Base-by-base conservation (phyloP, 2,113 vertebrate species). In the human region DNA sequence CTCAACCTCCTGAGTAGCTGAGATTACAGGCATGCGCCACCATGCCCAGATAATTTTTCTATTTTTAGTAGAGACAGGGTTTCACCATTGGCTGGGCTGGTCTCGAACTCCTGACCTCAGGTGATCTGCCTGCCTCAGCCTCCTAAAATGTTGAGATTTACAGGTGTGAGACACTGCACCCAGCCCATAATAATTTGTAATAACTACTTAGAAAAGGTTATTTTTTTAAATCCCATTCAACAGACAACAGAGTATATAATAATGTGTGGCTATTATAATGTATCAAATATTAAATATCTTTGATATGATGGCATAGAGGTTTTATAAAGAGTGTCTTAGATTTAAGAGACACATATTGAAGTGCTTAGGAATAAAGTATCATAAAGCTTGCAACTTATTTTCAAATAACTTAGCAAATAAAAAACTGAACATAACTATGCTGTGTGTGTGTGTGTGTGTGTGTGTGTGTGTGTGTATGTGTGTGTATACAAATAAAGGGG, bases 221-320 rank as follows among this genome's bases (percentile, higher is more conserved):
- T 83, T 96, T 90, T 52, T 13, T 13, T 12, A 92, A 86, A 68
- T 50, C n/a, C 22, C 7, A 64, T 70, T 83, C 61, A 94, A 48
- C 4, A 89, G 25, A 43, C 48, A 55, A 94, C 9, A 66, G 48
- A 92, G 89, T 64, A 68, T 43, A 89, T 10, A 57, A 84, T 86
- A 96, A 59, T 78, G 9, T 45, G 35, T 17, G 95, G 32, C 52
- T 35, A 95, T 13, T 78, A 2, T 61, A 82, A 50, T 18, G 6
- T 32, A 76, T n/a, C n/a, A 95, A 94, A 93, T 55, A 95, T 45
- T 89, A 93, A 93, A 59, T 38, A 78, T 35, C 14, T 70, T 94
- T 59, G 8, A 5, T 43, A 76, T 92, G 57, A 88, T 38, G 48
- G 38, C 38, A 32, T 78, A 64, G n/a, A 72, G 22, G 64, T 89